Evolutionary conservation across 1,140 invertebrate genomes (phyloP).

Genomic region (Periplaneta americana): DNA sequence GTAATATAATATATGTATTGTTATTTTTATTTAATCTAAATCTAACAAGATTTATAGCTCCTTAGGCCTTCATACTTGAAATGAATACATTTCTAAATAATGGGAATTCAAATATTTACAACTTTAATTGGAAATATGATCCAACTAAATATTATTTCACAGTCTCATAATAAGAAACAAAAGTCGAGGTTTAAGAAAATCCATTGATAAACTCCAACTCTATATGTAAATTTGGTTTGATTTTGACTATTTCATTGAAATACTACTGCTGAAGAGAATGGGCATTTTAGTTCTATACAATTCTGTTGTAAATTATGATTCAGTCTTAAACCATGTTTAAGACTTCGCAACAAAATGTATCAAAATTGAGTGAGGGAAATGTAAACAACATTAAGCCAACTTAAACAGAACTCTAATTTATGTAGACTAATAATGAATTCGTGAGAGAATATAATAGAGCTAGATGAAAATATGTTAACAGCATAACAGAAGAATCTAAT

Average conservation of each 20-base stretch:
- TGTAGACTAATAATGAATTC: too few species aligned
- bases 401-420: too few species aligned
- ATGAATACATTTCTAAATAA: background rate
- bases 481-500: too few species aligned
- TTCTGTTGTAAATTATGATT: too few species aligned
- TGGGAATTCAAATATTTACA: background rate
- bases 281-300: background rate
- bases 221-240: background rate
- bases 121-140: background rate
- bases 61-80: background rate
- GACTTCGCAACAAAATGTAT: background rate
- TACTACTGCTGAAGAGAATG: background rate
- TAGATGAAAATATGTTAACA: too few species aligned
- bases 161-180: background rate
- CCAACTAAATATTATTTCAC: background rate
- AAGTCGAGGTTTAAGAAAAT: background rate
- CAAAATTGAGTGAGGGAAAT: background rate
- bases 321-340: background rate
- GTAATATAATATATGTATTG: background rate
- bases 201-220: background rate
- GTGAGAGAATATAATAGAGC: too few species aligned
- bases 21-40: background rate
- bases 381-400: background rate
- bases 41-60: background rate
- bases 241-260: background rate